Evolutionary conservation across 2,888 invertebrate species (phyloP).

Genomic region (Cheilosia grossa): DNA sequence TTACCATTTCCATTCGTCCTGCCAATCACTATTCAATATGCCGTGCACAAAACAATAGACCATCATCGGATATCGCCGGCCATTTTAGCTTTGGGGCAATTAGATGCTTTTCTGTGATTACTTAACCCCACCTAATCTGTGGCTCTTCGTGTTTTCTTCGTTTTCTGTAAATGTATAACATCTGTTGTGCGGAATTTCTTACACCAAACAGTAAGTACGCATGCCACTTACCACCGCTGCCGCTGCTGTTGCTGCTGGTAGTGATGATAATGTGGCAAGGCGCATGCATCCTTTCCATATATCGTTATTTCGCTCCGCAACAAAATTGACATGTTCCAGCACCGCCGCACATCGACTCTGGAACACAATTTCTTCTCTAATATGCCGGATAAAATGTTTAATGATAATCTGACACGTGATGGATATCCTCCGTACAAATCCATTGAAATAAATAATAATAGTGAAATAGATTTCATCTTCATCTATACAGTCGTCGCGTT

Average conservation of each 20-base stretch:
- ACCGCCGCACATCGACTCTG: not conserved
- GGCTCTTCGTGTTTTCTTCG: not conserved
- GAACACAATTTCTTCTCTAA: constrained; percentile 42
- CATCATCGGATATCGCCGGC: not conserved
- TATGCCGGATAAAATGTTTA: constrained; percentile 78
- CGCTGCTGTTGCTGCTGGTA: not conserved
- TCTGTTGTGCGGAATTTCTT: constrained; percentile 42
- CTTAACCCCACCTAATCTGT: constrained; percentile 40
- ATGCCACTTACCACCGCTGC: constrained; percentile 42
- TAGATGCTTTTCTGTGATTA: constrained; percentile 60
- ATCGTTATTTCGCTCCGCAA: constrained; percentile 45
- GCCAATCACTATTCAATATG: constrained; percentile 54
- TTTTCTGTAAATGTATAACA: constrained; percentile 38
- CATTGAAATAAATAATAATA: constrained; percentile 57
- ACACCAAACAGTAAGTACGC: constrained; percentile 57
- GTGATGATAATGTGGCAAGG: constrained; percentile 49
- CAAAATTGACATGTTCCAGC: constrained; percentile 67
- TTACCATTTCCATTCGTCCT: constrained; percentile 55
- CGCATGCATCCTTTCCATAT: constrained; percentile 54
- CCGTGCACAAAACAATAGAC: constrained; percentile 32
- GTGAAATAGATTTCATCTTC: constrained; percentile 37
- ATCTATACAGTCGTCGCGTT: constrained; percentile 22
- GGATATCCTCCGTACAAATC: constrained; percentile 61
- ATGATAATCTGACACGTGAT: constrained; percentile 77
- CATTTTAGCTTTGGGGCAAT: constrained; percentile 51